Percentiles rank a stretch among this genome's conserved stretches.
phyloP scores from a whole-genome alignment of 2,797 vertebrate species.

The Hippocampus kuda region DNA sequence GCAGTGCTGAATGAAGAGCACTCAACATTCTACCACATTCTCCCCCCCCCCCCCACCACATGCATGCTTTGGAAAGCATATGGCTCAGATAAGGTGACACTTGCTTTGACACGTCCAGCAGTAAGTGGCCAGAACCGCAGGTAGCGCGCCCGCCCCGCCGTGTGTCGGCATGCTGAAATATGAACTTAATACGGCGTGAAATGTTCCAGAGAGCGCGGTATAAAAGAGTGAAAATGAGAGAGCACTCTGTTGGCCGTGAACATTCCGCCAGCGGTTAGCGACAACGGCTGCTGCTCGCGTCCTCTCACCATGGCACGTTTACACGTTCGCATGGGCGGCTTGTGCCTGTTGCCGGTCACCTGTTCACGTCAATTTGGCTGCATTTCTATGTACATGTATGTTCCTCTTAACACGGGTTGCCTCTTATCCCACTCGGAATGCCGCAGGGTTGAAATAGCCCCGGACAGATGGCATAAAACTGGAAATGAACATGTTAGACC shows the following conservation, averaged over 20 bases:
- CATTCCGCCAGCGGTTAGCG: conserved; percentile 50
- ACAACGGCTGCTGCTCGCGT: conserved; percentile 47
- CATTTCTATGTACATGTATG: conserved; percentile 6
- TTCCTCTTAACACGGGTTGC: conserved; percentile 8
- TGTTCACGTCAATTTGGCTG: conserved; percentile 44
- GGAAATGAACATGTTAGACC: conserved; percentile 5
- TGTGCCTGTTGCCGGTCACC: conserved; percentile 54
- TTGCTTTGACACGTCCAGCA: conserved; percentile 44
- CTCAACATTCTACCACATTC: conserved; percentile 6
- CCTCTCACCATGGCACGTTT: conserved; percentile 39
- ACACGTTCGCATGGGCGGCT: conserved; percentile 49
- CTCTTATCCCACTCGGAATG: conserved; percentile 11
- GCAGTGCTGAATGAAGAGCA: not conserved
- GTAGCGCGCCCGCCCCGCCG: conserved; percentile 52
- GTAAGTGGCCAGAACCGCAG: conserved; percentile 39
- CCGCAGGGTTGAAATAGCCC: conserved; percentile 25
- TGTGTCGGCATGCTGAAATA: conserved; percentile 48
- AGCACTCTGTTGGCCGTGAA: conserved; percentile 30
- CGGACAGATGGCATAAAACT: conserved; percentile 28
- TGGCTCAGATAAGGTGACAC: conserved; percentile 39
- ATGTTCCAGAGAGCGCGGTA: conserved; percentile 35
- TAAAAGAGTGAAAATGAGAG: conserved; percentile 57
- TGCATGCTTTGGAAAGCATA: conserved; percentile 45
- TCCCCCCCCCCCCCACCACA: conserved; percentile 6
- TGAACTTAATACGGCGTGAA: conserved; percentile 61